Conservation (phyloP, 2,113 vertebrate genomes). For the Hystrix brachyura region DNA sequence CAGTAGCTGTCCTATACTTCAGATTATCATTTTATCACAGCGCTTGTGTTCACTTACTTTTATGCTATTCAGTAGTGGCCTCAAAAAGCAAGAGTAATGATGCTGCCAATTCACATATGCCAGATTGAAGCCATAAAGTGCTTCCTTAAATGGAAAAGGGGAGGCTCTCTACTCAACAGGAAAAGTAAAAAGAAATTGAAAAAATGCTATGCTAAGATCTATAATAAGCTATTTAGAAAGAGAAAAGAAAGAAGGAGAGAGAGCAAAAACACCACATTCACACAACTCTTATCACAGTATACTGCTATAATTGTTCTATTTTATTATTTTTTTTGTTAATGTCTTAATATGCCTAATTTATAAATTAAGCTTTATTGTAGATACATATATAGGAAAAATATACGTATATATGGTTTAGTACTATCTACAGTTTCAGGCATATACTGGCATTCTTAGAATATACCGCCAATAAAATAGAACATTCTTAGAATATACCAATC, state of each 20-base stretch:
- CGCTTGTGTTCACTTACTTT: not conserved
- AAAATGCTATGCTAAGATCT: not conserved
- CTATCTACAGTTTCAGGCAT: not conserved
- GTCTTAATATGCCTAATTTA: not conserved
- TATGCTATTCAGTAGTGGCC: not conserved
- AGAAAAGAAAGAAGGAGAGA: not conserved
- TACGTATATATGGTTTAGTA: not conserved
- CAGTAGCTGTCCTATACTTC: not conserved
- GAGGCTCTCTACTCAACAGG: not conserved
- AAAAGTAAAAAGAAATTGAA: not conserved
- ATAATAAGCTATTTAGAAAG: not conserved
- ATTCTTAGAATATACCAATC: not conserved
- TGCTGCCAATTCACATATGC: not conserved
- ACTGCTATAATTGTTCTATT: not conserved
- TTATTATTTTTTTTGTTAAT: not conserved
- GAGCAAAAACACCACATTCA: not conserved
- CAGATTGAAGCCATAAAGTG: not conserved
- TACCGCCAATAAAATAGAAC: not conserved
- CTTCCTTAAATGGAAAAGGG: not conserved
- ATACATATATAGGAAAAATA: not conserved
- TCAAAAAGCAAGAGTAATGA: not conserved
- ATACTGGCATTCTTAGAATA: not conserved
- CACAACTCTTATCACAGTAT: not conserved
- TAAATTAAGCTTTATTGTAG: not conserved
- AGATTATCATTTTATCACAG: not conserved